phyloP scores from a whole-genome alignment of 1,140 invertebrate genomes.

The Diachasmimorpha longicaudata region DNA sequence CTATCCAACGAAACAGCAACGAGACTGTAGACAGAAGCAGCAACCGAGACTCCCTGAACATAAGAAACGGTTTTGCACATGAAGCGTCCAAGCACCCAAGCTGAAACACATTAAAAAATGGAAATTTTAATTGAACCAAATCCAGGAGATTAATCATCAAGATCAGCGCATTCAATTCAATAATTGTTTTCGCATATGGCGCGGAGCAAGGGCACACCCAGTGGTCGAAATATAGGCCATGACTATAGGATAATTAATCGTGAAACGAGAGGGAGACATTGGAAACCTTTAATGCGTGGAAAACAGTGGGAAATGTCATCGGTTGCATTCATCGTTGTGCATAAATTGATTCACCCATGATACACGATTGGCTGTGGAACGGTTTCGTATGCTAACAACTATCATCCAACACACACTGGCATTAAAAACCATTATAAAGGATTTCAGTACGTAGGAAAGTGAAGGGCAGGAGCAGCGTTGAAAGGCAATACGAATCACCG shows the following conservation, averaged over 20 bases:
- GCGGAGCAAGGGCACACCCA: not conserved
- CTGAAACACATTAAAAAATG: conserved; percentile 67
- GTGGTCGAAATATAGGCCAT: not conserved
- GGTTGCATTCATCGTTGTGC: conserved; percentile 7
- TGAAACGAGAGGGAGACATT: not conserved
- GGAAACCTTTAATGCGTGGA: conserved; percentile 8
- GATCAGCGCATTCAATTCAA: not conserved
- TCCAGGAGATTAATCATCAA: not conserved
- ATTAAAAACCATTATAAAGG: conserved; percentile 6
- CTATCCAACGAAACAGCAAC: conserved; percentile 93
- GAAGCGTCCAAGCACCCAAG: conserved; percentile 90
- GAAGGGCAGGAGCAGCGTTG: conserved; percentile 29
- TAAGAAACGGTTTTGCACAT: conserved; percentile 95
- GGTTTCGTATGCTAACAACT: not conserved
- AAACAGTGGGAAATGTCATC: conserved; percentile 33
- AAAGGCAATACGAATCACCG: conserved; percentile 31
- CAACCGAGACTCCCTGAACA: conserved; percentile 92
- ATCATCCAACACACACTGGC: not conserved
- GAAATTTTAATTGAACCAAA: not conserved
- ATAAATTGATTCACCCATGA: conserved; percentile 30
- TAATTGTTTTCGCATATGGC: not conserved
- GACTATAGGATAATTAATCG: not conserved
- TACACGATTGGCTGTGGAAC: not conserved
- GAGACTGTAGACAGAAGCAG: conserved; percentile 91
- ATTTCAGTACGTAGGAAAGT: conserved; percentile 25